A percentile compares a stretch with the other conserved stretches of the same genome.
These are phyloP conservation scores for Cheumatopsyche charites DNA, from an alignment of 1,140 invertebrate species.

Conservation along the genomic window DNA sequence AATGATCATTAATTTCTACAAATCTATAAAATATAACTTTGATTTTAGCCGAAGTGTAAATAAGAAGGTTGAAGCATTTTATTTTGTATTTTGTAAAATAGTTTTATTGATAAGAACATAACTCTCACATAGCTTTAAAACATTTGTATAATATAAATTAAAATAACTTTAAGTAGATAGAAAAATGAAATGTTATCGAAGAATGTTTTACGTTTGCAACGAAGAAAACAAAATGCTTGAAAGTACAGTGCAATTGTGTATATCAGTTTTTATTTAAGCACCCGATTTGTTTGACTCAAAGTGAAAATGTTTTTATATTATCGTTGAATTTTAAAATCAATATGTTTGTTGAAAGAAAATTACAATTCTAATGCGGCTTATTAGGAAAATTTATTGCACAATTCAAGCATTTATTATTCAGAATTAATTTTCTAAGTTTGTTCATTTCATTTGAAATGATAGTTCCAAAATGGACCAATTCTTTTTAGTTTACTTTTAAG, in stretches of 20 bases:
- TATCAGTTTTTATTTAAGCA: neutral
- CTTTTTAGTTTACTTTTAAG: neutral
- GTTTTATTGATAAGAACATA: conserved; percentile 6
- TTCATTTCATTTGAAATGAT: conserved; percentile 1
- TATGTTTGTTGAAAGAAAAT: conserved; percentile 1
- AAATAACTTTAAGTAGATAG: conserved; percentile 13
- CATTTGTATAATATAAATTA: conserved; percentile 16
- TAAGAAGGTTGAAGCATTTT: no score
- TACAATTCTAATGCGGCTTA: neutral
- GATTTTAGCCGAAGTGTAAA: no score
- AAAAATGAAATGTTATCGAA: conserved; percentile 18
- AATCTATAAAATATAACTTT: no score
- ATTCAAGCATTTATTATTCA: no score
- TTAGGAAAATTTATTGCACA: no score
- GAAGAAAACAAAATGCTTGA: conserved; percentile 10
- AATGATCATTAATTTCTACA: no score
- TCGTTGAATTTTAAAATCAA: conserved; percentile 8
- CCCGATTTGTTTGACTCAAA: neutral
- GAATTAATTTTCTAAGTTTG: no score
- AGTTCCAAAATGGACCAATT: conserved; percentile 44
- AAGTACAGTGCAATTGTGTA: neutral
- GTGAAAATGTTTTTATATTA: conserved; percentile 16
- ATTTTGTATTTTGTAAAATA: conserved; percentile 19
- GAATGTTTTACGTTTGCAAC: conserved; percentile 22
- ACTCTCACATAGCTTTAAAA: conserved; percentile 27